Base-by-base conservation (phyloP, 2,888 invertebrate genomes). In the Thumatha senex region DNA sequence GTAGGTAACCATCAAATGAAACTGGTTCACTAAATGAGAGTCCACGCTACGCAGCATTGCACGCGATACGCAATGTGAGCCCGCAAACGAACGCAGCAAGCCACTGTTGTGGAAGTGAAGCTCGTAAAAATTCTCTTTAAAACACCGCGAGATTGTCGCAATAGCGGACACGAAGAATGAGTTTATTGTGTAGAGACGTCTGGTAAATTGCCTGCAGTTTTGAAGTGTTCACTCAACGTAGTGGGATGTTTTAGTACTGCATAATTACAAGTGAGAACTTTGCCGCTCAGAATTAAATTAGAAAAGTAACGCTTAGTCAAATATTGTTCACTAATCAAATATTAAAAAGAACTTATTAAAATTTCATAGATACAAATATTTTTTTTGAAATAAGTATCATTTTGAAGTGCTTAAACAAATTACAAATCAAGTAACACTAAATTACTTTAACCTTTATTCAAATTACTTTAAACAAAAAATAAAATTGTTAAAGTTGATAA, bases 71-170 rank as follows among this genome's bases (percentile, higher is more conserved):
- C 44, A 59, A 66, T 62, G 47, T 47, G 45, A 31, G 18, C 18
- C 30, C 40, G 46, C 54, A 53, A 58, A 51, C 59, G 59, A 48
- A 55, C 39, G 51, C 43, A 38, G 63, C 51, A 52, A 52, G 51
- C 58, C 33, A 49, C 55, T 40, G 63, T 56, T 63, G 48, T 67
- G 51, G 36, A 10, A 18, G 12, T 13, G 29, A 34, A 51, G 52
- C 63, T 55, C 50, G 46, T 45, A 48, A 30, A 54, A 51, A 48
- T 48, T 53, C 45, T 63, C 43, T 57, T 38, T 57, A 59, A n/a
- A 59, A 51, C 51, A 52, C 47, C 42, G 48, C 49, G 41, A 52
- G 48, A 51, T 57, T 60, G 64, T 52, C 34, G 44, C 33, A 15
- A 36, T 36, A 42, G 44, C 18, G 41, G 8, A 33, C 44, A 24